Conservation (phyloP, 92 coral and sea anemone species). For the Parazoanthus atlanticus region DNA sequence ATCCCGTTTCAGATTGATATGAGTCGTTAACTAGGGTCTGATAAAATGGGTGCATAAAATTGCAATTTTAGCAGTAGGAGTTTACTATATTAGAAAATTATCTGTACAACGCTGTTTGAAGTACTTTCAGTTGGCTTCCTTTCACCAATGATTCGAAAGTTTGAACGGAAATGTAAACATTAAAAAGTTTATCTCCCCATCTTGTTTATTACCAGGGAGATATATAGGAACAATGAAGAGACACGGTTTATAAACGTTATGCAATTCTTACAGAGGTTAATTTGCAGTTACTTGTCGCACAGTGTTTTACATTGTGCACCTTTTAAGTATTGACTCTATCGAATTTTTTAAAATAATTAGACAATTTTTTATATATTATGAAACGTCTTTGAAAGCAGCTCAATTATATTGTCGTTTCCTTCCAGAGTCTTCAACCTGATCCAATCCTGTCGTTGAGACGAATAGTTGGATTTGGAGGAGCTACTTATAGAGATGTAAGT, state of each 20-base stretch:
- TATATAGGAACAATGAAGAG: no score
- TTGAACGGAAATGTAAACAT: not conserved
- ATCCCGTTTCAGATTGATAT: no score
- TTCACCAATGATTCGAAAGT: no score
- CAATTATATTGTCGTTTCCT: not conserved
- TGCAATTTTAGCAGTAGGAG: no score
- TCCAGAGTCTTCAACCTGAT: slow-evolving; percentile 93
- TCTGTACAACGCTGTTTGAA: not conserved
- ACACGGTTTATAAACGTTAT: not conserved
- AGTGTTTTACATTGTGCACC: not conserved
- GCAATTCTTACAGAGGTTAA: not conserved
- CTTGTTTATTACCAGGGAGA: not conserved
- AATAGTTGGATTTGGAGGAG: slow-evolving; percentile 98
- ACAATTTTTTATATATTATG: no score
- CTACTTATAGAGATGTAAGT: slow-evolving; percentile 85
- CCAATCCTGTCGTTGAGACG: slow-evolving; percentile 91
- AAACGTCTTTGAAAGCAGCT: no score
- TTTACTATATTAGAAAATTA: no score
- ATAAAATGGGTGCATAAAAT: no score
- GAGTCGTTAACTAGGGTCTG: no score
- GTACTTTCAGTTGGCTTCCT: not conserved
- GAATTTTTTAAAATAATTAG: no score
- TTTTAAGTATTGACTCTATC: not conserved
- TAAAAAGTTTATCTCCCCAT: not conserved
- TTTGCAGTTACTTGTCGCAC: not conserved